Conservation (phyloP, 2,113 vertebrate genomes). For the Muntiacus muntjak region DNA sequence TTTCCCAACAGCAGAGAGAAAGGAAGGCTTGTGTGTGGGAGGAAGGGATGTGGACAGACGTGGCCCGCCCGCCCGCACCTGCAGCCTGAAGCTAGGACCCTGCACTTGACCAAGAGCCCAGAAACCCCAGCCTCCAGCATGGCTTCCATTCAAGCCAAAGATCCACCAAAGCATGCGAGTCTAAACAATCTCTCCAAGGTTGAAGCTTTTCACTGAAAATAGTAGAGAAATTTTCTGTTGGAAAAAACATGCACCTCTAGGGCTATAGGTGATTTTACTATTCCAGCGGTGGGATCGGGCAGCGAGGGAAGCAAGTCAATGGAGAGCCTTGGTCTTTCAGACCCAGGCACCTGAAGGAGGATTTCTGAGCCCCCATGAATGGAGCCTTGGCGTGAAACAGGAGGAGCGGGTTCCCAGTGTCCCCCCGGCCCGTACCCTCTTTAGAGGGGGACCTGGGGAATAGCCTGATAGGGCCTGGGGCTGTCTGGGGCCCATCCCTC, state of each 20-base stretch:
- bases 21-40: background rate
- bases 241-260: accelerated
- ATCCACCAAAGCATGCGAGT: background rate
- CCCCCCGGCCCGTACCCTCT: accelerated
- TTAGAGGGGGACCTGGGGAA: accelerated
- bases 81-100: background rate
- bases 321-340: background rate
- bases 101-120: accelerated
- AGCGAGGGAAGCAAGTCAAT: background rate
- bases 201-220: background rate
- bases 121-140: accelerated
- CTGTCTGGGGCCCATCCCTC: background rate
- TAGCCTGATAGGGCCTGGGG: background rate
- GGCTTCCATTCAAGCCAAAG: background rate
- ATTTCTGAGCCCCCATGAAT: background rate
- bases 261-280: background rate
- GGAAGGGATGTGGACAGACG: accelerated
- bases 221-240: background rate
- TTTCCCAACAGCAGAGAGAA: background rate
- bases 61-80: accelerated
- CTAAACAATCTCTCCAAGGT: background rate
- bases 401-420: background rate
- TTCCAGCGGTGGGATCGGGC: background rate
- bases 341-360: background rate
- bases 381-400: background rate